Evolutionary conservation across 2,797 vertebrate genomes (phyloP).

Genomic region (Aphelocoma californica): DNA sequence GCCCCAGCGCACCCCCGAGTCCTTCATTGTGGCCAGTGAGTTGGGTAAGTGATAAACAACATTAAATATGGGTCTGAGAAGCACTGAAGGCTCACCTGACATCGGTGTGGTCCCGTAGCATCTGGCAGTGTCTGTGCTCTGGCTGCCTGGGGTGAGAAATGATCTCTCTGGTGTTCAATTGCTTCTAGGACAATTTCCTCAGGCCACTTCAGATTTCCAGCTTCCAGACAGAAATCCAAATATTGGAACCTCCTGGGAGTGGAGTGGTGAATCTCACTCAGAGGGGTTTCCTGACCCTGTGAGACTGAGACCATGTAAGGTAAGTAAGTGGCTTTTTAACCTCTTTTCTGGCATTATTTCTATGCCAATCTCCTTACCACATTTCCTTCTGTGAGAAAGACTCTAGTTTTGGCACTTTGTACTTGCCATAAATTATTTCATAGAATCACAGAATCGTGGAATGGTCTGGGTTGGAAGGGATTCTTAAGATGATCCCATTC

Average conservation of each 20-base stretch:
- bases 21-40: slow-evolving; percentile 80
- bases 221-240: slow-evolving; percentile 18
- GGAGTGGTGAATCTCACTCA: slow-evolving; percentile 52
- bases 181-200: slow-evolving; percentile 43
- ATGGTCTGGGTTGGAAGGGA: neutral
- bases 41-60: slow-evolving; percentile 69
- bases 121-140: neutral
- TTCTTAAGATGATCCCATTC: neutral
- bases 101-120: accelerated
- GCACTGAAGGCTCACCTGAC: neutral
- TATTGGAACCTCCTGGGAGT: slow-evolving; percentile 47
- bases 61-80: neutral
- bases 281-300: slow-evolving; percentile 9
- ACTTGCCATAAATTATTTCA: neutral
- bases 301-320: slow-evolving; percentile 68
- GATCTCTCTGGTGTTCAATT: neutral
- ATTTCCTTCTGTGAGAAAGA: neutral
- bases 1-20: slow-evolving; percentile 90
- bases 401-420: neutral
- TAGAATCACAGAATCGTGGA: neutral
- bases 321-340: neutral
- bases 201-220: neutral
- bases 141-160: neutral
- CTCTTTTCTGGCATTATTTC: neutral
- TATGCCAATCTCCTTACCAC: neutral